Conservation (phyloP, 2,797 vertebrate genomes). For the Siniperca obscura region DNA sequence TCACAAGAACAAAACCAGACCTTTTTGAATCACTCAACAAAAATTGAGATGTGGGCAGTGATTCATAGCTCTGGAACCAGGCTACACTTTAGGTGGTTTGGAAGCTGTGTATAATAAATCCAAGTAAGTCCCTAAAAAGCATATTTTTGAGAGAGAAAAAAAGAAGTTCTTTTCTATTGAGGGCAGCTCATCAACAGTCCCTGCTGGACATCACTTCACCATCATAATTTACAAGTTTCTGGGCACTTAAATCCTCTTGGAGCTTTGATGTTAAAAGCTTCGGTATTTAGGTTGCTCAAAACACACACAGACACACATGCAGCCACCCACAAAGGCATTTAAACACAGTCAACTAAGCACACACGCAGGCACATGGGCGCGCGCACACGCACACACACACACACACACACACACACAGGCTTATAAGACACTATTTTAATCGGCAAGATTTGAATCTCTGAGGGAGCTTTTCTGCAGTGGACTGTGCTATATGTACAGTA, state of each 20-base stretch:
- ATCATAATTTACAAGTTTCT: constrained; percentile 70
- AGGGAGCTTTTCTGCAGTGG: constrained; percentile 67
- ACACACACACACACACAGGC: constrained; percentile 39
- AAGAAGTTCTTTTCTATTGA: constrained; percentile 20
- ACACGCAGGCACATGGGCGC: constrained; percentile 4
- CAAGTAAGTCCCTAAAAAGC: constrained; percentile 24
- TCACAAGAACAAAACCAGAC: constrained; percentile 24
- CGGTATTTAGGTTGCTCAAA: constrained; percentile 64
- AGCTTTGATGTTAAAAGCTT: constrained; percentile 75
- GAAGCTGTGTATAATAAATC: constrained; percentile 32
- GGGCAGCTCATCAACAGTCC: constrained; percentile 63
- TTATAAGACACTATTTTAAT: constrained; percentile 72
- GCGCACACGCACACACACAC: constrained; percentile 33
- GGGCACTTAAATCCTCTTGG: constrained; percentile 64
- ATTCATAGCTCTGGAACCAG: constrained; percentile 15
- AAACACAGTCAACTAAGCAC: constrained; percentile 33
- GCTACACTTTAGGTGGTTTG: constrained; percentile 21
- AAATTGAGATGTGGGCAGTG: constrained; percentile 25
- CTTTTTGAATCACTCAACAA: constrained; percentile 8
- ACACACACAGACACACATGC: constrained; percentile 49
- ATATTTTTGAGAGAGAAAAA: constrained; percentile 11
- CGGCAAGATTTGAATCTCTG: constrained; percentile 71
- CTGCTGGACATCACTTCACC: constrained; percentile 72
- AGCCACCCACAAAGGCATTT: constrained; percentile 63
- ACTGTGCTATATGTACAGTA: constrained; percentile 60